phyloP scores from a whole-genome alignment of 2,113 vertebrate genomes.

The Rhinolophus sinicus region DNA sequence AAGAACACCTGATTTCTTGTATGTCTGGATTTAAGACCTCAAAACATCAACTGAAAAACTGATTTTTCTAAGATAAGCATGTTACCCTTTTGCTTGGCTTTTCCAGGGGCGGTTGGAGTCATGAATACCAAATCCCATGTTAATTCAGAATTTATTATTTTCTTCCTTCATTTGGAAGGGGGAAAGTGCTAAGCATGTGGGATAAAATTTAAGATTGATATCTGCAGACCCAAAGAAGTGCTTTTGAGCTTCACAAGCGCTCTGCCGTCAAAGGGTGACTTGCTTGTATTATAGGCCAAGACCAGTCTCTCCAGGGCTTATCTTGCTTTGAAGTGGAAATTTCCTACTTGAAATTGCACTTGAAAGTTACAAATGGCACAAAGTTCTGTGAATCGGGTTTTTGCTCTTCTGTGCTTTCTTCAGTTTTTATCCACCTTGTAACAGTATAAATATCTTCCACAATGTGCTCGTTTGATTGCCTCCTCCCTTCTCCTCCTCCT shows the following conservation, averaged over 20 bases:
- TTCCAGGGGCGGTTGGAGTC: not conserved
- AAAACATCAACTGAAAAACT: not conserved
- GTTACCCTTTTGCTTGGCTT: not conserved
- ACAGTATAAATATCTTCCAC: not conserved
- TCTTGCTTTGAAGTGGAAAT: not conserved
- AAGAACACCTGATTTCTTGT: constrained; percentile 72
- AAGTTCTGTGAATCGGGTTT: not conserved
- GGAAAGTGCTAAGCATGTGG: not conserved
- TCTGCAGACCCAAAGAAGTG: not conserved
- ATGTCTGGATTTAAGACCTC: not conserved
- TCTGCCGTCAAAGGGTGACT: not conserved
- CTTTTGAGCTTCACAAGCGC: not conserved
- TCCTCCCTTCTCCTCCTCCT: not conserved
- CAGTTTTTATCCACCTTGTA: not conserved
- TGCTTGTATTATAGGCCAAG: not conserved
- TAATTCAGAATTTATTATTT: not conserved
- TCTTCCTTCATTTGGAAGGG: not conserved
- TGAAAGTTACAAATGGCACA: not conserved
- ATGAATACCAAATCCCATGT: not conserved
- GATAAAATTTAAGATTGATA: not conserved
- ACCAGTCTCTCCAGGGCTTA: not conserved
- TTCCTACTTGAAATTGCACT: not conserved
- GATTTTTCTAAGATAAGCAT: not conserved
- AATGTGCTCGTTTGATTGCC: not conserved
- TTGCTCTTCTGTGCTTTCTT: not conserved